Evolutionary conservation across 1,140 invertebrate genomes (phyloP).

Genomic region (Oscheius sp.): DNA sequence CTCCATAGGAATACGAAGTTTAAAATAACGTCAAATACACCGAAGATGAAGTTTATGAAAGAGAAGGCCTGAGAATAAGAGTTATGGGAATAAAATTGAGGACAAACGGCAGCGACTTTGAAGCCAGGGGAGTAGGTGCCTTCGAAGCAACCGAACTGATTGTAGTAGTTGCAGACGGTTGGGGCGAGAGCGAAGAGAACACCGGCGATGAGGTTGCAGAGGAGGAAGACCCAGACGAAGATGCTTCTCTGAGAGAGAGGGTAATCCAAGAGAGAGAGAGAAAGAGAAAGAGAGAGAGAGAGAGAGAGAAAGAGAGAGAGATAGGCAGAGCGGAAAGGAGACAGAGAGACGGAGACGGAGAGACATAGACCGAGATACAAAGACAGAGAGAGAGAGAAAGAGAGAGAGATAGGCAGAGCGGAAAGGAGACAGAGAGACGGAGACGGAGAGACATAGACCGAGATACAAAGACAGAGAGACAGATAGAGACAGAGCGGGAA

Average conservation of each 20-base stretch:
- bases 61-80: not conserved
- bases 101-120: not conserved
- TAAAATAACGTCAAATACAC: not conserved
- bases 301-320: too few relatives aligned
- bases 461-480: too few relatives aligned
- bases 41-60: slow-evolving; percentile 3
- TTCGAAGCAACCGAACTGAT: not conserved
- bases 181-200: not conserved
- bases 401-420: too few relatives aligned
- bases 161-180: not conserved
- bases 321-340: too few relatives aligned
- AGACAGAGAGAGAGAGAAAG: too few relatives aligned
- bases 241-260: not conserved
- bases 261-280: too few relatives aligned
- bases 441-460: too few relatives aligned
- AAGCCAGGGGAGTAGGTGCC: not conserved
- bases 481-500: too few relatives aligned
- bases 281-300: too few relatives aligned
- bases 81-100: not conserved
- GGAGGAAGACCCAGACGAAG: not conserved
- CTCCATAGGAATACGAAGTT: not conserved
- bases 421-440: too few relatives aligned
- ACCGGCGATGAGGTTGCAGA: not conserved
- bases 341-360: too few relatives aligned
- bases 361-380: too few relatives aligned